A percentile compares a stretch with the other conserved stretches of the same genome.
These are phyloP conservation scores for Dromococcyx pavoninus DNA, from an alignment of 2,797 vertebrate genomes.

Conservation along the genomic window DNA sequence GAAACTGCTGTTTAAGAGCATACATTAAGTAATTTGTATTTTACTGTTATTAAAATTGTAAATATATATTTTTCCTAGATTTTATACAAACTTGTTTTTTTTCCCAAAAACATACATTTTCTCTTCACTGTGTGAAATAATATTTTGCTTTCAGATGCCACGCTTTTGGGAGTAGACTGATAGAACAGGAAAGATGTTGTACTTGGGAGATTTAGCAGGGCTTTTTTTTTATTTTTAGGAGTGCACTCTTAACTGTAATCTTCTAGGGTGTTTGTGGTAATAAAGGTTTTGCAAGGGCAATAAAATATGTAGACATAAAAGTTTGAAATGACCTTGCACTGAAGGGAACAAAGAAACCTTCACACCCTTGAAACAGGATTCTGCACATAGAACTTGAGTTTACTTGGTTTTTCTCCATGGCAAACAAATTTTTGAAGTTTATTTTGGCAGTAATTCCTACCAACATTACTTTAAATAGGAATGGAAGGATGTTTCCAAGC, in stretches of 20 bases:
- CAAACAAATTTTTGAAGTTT: slow-evolving; percentile 34
- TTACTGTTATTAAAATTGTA: neutral
- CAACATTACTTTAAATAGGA: slow-evolving; percentile 10
- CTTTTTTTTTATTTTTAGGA: neutral
- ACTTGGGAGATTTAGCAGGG: neutral
- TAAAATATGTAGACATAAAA: neutral
- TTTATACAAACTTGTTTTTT: neutral
- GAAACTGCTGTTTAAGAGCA: neutral
- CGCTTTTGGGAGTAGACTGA: neutral
- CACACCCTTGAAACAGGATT: neutral
- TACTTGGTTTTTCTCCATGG: neutral
- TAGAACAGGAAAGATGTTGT: neutral
- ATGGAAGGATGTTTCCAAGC: slow-evolving; percentile 5
- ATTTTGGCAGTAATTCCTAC: slow-evolving; percentile 17
- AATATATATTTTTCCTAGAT: neutral
- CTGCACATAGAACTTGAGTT: neutral
- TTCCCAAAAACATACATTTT: neutral
- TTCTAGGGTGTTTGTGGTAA: neutral
- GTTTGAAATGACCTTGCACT: slow-evolving; percentile 1
- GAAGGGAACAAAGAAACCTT: slow-evolving; percentile 13
- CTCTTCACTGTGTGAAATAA: neutral
- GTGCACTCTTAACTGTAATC: neutral
- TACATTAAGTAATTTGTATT: neutral
- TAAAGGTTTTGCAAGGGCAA: neutral
- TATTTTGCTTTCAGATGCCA: neutral